phyloP scores from a whole-genome alignment of 2,113 vertebrate species.

The Motacilla alba region DNA sequence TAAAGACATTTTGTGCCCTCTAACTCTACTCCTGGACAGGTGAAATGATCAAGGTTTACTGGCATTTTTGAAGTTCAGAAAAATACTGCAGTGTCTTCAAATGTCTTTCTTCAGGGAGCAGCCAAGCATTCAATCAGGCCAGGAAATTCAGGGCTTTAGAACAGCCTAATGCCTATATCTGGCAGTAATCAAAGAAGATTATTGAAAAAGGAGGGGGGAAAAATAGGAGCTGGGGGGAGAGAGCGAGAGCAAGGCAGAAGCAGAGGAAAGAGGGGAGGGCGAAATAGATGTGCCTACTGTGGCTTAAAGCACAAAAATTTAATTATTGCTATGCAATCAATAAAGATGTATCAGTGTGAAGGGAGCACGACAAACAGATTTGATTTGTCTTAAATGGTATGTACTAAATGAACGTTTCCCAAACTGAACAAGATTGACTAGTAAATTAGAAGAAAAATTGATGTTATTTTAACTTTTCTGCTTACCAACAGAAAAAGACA shows the following conservation, averaged over 20 bases:
- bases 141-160: constrained; percentile 34
- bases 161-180: constrained; percentile 7
- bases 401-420: constrained; percentile 20
- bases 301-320: constrained; percentile 53
- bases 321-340: constrained; percentile 52
- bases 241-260: background rate
- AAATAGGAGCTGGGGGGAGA: accelerated
- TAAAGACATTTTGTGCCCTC: background rate
- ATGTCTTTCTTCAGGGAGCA: constrained; percentile 15
- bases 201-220: background rate
- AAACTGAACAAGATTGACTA: constrained; percentile 51
- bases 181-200: constrained; percentile 35
- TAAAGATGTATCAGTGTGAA: constrained; percentile 46
- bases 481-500: constrained; percentile 37
- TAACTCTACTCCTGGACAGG: background rate
- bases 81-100: background rate
- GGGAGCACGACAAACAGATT: constrained; percentile 14
- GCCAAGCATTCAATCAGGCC: background rate
- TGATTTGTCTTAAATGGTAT: constrained; percentile 45
- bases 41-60: constrained; percentile 29
- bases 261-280: background rate
- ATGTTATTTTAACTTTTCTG: constrained; percentile 53
- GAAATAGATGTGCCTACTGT: constrained; percentile 3
- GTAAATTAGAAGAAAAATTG: constrained; percentile 59
- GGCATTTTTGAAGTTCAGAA: constrained; percentile 8